Evolutionary conservation across 2,888 invertebrate genomes (phyloP).

Genomic region (Brassicogethes aeneus): DNA sequence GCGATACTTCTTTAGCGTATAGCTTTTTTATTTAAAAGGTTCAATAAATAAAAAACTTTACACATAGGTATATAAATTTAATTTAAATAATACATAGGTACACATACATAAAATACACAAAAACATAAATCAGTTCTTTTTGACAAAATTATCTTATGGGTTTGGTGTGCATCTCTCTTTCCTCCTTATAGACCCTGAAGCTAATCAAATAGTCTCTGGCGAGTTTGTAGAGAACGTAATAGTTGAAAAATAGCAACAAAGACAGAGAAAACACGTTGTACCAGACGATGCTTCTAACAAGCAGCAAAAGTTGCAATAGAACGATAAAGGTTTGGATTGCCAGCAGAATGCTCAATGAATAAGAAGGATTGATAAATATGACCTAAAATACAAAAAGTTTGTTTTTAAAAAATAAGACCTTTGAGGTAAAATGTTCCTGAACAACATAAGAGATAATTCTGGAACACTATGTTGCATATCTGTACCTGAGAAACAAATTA

Average conservation of each 20-base stretch:
- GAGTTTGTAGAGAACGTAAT: constrained; percentile 84
- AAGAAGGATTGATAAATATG: constrained; percentile 79
- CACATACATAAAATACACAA: not conserved
- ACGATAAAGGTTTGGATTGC: constrained; percentile 63
- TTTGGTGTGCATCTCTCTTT: constrained; percentile 59
- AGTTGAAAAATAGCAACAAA: constrained; percentile 81
- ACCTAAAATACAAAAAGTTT: constrained; percentile 50
- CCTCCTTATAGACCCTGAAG: constrained; percentile 70
- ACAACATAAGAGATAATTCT: no score
- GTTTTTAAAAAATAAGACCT: no score
- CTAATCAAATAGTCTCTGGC: constrained; percentile 79
- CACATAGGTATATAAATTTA: not conserved
- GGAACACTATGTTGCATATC: no score
- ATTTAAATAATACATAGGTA: not conserved
- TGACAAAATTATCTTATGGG: constrained; percentile 11
- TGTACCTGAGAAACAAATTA: no score
- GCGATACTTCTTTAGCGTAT: no score
- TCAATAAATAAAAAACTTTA: no score
- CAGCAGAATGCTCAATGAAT: constrained; percentile 63
- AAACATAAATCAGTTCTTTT: constrained; percentile 10
- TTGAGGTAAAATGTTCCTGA: no score
- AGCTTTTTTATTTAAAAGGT: no score
- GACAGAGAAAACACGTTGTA: constrained; percentile 82
- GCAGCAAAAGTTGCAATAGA: constrained; percentile 65
- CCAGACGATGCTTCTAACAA: constrained; percentile 81